Conservation (phyloP, 2,888 invertebrate genomes). For the Lamellibrachia columna region DNA sequence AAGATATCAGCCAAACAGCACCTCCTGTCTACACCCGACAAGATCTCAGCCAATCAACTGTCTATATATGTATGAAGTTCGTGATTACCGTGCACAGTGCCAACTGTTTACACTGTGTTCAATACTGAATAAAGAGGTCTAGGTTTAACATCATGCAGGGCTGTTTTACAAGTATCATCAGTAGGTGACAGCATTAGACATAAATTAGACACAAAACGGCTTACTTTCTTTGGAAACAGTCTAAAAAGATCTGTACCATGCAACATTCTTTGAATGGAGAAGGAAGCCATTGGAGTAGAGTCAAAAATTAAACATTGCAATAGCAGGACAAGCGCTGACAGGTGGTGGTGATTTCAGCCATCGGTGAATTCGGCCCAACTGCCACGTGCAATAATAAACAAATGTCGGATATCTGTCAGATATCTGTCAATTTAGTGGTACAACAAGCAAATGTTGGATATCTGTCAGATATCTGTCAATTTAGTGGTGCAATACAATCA, state of each 20-base stretch:
- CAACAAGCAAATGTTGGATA: neutral
- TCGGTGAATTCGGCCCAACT: too few relatives aligned
- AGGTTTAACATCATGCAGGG: neutral
- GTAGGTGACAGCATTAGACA: neutral
- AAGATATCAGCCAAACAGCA: too few relatives aligned
- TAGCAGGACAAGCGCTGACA: too few relatives aligned
- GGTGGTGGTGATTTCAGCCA: too few relatives aligned
- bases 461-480: neutral
- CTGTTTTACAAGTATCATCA: neutral
- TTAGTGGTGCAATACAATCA: neutral
- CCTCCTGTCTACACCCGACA: too few relatives aligned
- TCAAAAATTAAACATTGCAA: too few relatives aligned
- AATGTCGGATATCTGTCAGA: neutral
- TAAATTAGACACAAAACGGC: neutral
- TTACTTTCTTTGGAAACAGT: neutral
- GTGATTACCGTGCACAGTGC: neutral
- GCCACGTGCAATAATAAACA: too few relatives aligned
- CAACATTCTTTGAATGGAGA: neutral
- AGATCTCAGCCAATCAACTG: too few relatives aligned
- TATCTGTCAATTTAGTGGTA: neutral
- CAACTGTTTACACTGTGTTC: slow-evolving; percentile 25
- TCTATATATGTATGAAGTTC: too few relatives aligned
- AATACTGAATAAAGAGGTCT: neutral
- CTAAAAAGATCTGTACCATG: too few relatives aligned
- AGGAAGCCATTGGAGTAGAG: too few relatives aligned